Evolutionary conservation across 2,113 vertebrate genomes (phyloP).

Genomic region (Nicator chloris): DNA sequence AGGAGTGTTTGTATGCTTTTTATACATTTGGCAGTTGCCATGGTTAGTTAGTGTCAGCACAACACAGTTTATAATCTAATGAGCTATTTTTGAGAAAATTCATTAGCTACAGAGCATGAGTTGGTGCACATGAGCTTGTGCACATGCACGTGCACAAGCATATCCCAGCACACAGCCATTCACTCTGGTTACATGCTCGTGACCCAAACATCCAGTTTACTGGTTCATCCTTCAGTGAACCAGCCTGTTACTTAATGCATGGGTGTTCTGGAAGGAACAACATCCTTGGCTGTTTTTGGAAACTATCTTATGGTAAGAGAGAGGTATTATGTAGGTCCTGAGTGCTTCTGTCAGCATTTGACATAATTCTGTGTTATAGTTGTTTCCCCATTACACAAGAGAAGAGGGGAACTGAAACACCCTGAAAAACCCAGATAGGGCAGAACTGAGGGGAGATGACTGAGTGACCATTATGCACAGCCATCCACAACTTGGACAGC

Average conservation of each 20-base stretch:
- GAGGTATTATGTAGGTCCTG: neutral
- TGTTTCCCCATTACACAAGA: neutral
- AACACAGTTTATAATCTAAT: neutral
- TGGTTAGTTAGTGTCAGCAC: slow-evolving; percentile 5
- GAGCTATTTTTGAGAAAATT: slow-evolving; percentile 18
- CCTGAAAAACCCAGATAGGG: neutral
- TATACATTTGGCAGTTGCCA: slow-evolving; percentile 12
- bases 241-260: neutral
- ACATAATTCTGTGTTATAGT: neutral
- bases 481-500: neutral
- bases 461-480: neutral
- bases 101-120: neutral
- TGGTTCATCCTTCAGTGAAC: neutral
- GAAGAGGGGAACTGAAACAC: neutral
- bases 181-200: neutral
- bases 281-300: neutral
- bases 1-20: neutral
- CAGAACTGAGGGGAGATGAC: neutral
- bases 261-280: neutral
- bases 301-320: neutral
- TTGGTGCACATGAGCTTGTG: neutral
- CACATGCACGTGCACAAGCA: rapidly evolving
- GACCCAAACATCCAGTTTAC: neutral
- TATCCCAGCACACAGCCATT: neutral
- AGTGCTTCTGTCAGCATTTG: neutral